Base-by-base conservation (phyloP, 64 coral and sea anemone genomes). In the Montipora sp. region DNA sequence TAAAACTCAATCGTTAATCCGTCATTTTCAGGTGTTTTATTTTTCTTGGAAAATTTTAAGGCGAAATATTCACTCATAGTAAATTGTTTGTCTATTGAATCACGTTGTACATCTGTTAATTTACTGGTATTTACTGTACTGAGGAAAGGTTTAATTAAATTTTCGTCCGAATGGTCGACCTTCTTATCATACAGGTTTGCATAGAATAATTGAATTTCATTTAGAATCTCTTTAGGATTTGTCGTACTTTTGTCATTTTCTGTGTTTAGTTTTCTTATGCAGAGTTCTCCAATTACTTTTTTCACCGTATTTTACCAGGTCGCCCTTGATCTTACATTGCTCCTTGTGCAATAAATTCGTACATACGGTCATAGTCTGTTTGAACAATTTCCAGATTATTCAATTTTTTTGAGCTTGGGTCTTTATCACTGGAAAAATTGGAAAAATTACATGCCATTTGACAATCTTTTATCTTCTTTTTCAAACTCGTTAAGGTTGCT, bases 331-430 rank as follows among this genome's bases (percentile, higher is more conserved):
- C 77, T 75, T 60, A 90, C 79, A 44, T 90, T 44, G n/a, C 63
- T 1, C 89, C 76, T 70, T 90, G 58, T 44, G 27, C 55, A 48
- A 80, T 90, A 12, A 80, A 90, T 7, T 90, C 89, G 65, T 80
- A 80, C 46, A 55, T n/a, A 47, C 46, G 18, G 5, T 90, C 77
- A 66, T 90, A 90, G 46, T 90, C 89, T 50, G 61, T 59, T 81
- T 81, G 80, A 19, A 57, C 20, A 36, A 44, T 44, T 84, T 59
- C 45, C 14, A 61, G 50, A 48, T 3, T 58, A 27, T 48, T 1
- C 47, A 89, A 51, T n/a, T 88, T 88, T 75, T 88, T 43, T 77
- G n/a, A 45, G 4, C 49, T 65, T 21, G 77, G 77, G 11, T 44
- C n/a, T 7, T 20, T 81, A 48, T 53, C 49, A 20, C 36, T 36